Conservation (phyloP, 2,888 invertebrate genomes). For the Andrena fulva region DNA sequence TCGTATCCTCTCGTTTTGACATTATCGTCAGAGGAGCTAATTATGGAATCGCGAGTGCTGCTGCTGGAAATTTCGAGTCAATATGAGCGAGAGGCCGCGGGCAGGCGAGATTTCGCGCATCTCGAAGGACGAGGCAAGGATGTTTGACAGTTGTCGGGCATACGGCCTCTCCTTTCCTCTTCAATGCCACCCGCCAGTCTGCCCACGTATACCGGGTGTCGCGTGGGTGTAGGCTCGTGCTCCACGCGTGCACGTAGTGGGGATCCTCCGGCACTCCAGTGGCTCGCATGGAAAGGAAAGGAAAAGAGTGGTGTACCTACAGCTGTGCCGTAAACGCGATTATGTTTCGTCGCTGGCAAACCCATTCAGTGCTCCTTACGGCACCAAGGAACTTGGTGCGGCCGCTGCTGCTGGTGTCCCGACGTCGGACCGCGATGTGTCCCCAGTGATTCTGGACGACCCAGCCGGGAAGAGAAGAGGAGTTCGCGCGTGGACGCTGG, state of each 20-base stretch:
- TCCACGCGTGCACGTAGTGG: constrained; percentile 58
- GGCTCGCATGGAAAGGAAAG: constrained; percentile 74
- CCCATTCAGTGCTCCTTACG: constrained; percentile 80
- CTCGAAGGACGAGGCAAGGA: constrained; percentile 20
- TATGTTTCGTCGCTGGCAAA: constrained; percentile 76
- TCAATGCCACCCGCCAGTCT: constrained; percentile 52
- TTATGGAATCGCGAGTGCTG: background rate
- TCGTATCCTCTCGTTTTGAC: background rate
- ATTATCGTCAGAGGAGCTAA: background rate
- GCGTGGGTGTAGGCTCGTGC: constrained; percentile 69
- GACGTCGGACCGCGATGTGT: constrained; percentile 36
- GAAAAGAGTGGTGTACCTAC: constrained; percentile 78
- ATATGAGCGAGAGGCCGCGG: background rate
- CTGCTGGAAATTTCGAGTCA: background rate
- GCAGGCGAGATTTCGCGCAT: constrained; percentile 14
- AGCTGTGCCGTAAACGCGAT: constrained; percentile 76
- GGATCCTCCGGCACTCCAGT: constrained; percentile 57
- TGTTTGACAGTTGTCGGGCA: constrained; percentile 57
- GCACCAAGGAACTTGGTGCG: constrained; percentile 71
- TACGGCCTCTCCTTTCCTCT: constrained; percentile 29
- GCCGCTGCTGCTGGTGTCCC: constrained; percentile 33
- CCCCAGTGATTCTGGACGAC: constrained; percentile 2
- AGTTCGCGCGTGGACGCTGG: constrained; percentile 3
- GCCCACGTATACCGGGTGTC: constrained; percentile 70
- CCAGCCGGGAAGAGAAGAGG: background rate